phyloP scores from a whole-genome alignment of 2,888 invertebrate species.

The Steinernema hermaphroditum region DNA sequence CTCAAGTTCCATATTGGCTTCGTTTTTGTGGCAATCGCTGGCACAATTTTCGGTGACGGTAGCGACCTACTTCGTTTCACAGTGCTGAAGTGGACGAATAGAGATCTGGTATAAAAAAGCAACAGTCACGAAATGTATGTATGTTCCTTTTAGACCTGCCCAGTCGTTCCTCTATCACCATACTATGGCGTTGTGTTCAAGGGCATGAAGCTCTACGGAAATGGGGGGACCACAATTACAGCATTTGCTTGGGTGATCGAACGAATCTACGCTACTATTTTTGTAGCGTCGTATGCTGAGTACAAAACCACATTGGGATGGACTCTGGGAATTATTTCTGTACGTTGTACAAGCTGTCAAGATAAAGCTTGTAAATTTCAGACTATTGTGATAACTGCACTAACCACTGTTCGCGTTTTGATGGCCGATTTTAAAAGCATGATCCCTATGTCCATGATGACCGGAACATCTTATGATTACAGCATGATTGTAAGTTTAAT shows the following conservation, averaged over 20 bases:
- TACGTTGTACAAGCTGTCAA: not conserved
- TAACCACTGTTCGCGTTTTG: not conserved
- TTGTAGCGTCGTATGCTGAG: not conserved
- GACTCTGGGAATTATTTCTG: not conserved
- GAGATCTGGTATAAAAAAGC: not conserved
- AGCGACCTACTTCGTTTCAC: not conserved
- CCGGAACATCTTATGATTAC: not conserved
- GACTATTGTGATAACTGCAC: not conserved
- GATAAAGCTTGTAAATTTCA: not conserved
- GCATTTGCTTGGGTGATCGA: not conserved
- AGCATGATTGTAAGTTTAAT: not conserved
- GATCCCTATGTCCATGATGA: not conserved
- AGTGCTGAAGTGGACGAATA: not conserved
- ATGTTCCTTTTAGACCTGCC: not conserved
- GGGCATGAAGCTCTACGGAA: not conserved
- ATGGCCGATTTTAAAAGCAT: not conserved
- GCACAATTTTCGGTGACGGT: not conserved
- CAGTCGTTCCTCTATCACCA: not conserved
- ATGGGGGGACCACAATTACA: not conserved
- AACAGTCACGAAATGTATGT: not conserved
- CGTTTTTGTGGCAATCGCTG: not conserved
- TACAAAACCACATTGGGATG: not conserved
- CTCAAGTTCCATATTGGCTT: constrained; percentile 2
- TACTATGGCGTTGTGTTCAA: not conserved
- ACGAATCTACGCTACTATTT: not conserved